Base-by-base conservation (phyloP, 1,140 invertebrate genomes). In the Zaprionus vittiger region DNA sequence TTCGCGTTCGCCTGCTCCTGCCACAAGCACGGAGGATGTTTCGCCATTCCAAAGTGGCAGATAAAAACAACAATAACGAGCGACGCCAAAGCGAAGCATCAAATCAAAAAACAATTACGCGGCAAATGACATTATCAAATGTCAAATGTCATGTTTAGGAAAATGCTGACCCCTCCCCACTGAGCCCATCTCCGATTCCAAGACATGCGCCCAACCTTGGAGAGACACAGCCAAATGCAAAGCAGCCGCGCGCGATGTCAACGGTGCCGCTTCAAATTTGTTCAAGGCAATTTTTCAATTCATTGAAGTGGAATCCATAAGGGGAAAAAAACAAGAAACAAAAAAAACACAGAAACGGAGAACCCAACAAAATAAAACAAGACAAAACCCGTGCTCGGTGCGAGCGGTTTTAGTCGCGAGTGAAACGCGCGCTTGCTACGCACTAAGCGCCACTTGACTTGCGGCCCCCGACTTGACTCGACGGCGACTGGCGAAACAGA, bases 91-190 rank as follows among this genome's bases (percentile, higher is more conserved):
- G 47, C 64, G 71, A 52, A 62, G 80, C 85, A 81, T 79, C 84
- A 90, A 89, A 89, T 89, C 85, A 89, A 89, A 89, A 89, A 89
- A 89, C 85, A 89, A 89, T 89, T 89, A 89, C 85, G 85, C 85
- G 85, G 85, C 81, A 89, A 89, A 89, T 89, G 85, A 89, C 85
- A 89, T 89, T 89, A 89, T 89, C 85, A 89, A 89, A 89, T 89
- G 85, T 89, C 85, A 89, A 89, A 89, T 85, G 85, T 90, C 85
- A 90, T 85, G 85, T 85, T 90, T 72, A 63, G 69, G 55, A 78
- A 77, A 75, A 69, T 73, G 56, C 52, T 74, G 59, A 69, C 41
- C 24, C 59, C 20, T 24, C 15, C 6, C 49, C 41, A 20, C 73
- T 59, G 24, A 57, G 20, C 61, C 54, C 62, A 66, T 60, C 47